Evolutionary conservation across 2,797 vertebrate genomes (phyloP), one percentile per base, ranked within the genome.

Genomic region (Gadopsis marmoratus): DNA sequence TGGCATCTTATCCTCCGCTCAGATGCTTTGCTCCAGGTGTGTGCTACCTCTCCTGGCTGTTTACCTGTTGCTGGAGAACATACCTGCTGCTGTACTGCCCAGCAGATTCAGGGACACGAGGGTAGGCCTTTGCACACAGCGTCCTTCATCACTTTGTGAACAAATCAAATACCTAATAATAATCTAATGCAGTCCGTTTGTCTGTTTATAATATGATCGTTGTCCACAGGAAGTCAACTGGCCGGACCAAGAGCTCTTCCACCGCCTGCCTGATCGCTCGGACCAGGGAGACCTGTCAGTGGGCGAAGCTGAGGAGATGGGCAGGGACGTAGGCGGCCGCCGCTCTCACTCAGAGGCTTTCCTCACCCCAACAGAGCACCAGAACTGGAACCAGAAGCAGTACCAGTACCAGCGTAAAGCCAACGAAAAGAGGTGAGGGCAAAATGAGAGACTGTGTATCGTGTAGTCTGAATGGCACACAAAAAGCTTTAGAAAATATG

Each of bases 1-100:
- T 51, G 16, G 2, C 2, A 0, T 74, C 21, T 31, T 8, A 39
- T 39, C 0, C 26, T 58, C 41, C 51, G 19, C 11, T 19, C 86
- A 96, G 95, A 96, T 96, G 95, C 66, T 88, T 73, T 88, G 70
- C 76, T 89, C 79, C 85, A 94, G 86, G 75, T 90, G 90, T 86
- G 80, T 93, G 73, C 54, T 95, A 3, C 86, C 89, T 6, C 8
- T 93, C 17, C 85, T 96, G 86, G 87, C 85, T 62, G 83, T 95
- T 16, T 91, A 81, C 71, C 72, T 95, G 84, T n/a, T 94, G 60
- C 81, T 93, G 73, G 88, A 95, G 31, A 84, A 93, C 35, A 79
- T 90, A 17, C 91, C 86, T 80, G 90, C 94, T 4, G 93, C 91
- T 12, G 78, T 88, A 4, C 14, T 94, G 56, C 92, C 92, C 2